Evolutionary conservation across 2,888 invertebrate genomes (phyloP).

Genomic region (Brachyopa scutellaris): DNA sequence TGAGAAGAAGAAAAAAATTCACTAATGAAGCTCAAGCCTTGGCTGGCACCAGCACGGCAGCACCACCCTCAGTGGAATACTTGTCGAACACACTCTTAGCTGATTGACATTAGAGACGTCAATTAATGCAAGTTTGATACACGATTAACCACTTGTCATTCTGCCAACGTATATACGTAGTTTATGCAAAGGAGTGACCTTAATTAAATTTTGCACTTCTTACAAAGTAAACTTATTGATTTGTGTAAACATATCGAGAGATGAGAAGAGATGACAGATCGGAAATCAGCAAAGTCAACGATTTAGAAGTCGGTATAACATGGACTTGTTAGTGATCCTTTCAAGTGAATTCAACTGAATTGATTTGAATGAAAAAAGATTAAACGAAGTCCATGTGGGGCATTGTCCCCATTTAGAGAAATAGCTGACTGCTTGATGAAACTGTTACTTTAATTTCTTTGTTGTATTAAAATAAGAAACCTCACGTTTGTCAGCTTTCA

Average conservation of each 20-base stretch:
- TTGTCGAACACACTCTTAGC: conserved; percentile 2
- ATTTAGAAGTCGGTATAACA: too few relatives aligned
- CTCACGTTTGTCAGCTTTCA: too few relatives aligned
- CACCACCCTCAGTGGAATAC: background rate
- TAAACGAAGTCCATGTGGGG: too few relatives aligned
- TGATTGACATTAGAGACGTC: conserved; percentile 38
- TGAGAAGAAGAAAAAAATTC: background rate
- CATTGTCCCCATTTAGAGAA: too few relatives aligned
- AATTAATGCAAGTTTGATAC: conserved; percentile 34
- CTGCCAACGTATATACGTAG: background rate
- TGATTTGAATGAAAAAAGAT: too few relatives aligned
- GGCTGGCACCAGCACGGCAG: too few relatives aligned
- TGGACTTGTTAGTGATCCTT: conserved; percentile 7
- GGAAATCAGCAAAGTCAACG: background rate
- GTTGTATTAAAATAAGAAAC: too few relatives aligned
- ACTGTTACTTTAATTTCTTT: too few relatives aligned
- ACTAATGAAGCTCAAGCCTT: conserved; percentile 1
- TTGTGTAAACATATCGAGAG: conserved; percentile 17
- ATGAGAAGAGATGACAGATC: conserved; percentile 5
- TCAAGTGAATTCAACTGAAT: background rate
- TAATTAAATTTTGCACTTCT: conserved; percentile 22
- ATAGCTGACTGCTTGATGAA: too few relatives aligned
- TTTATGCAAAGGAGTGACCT: conserved; percentile 16
- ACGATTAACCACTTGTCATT: conserved; percentile 25
- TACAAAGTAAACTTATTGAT: conserved; percentile 7